Evolutionary conservation across 2,797 vertebrate genomes (phyloP).

Genomic region (Pantherophis vulpinus): DNA sequence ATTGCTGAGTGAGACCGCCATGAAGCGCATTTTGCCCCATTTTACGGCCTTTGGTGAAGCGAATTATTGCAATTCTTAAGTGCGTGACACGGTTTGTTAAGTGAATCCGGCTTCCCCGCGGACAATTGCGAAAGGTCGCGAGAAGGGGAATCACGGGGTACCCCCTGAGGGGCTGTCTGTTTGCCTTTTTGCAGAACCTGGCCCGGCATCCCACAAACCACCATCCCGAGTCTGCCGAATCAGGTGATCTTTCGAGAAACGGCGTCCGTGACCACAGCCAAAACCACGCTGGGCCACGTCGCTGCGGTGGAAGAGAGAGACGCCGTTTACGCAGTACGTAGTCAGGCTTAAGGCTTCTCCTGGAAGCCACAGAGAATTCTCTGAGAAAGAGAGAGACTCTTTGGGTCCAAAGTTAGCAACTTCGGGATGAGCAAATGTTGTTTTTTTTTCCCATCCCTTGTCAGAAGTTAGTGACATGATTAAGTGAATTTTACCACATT

Average conservation of each 20-base stretch:
- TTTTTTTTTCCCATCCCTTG: no score
- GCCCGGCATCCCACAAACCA: slow-evolving; percentile 73
- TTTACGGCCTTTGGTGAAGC: no score
- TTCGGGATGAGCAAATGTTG: background rate
- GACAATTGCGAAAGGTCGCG: no score
- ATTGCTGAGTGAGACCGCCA: rapidly evolving
- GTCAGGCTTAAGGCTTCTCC: background rate
- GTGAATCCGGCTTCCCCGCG: no score
- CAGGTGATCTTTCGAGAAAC: slow-evolving; percentile 61
- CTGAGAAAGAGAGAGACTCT: no score
- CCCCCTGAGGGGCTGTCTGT: background rate
- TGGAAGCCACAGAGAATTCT: background rate
- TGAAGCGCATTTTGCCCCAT: background rate
- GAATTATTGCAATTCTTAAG: no score
- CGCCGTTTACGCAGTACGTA: slow-evolving; percentile 71
- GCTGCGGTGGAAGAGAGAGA: slow-evolving; percentile 75
- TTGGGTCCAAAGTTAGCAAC: background rate
- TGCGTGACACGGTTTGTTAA: no score
- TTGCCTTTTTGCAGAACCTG: slow-evolving; percentile 73
- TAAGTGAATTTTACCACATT: no score
- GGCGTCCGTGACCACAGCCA: slow-evolving; percentile 71
- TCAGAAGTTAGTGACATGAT: no score
- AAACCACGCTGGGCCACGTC: slow-evolving; percentile 75
- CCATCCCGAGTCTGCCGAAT: slow-evolving; percentile 31
- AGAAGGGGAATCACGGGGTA: no score